Evolutionary conservation across 2,888 invertebrate genomes (phyloP).

Genomic region (Seira musarum): DNA sequence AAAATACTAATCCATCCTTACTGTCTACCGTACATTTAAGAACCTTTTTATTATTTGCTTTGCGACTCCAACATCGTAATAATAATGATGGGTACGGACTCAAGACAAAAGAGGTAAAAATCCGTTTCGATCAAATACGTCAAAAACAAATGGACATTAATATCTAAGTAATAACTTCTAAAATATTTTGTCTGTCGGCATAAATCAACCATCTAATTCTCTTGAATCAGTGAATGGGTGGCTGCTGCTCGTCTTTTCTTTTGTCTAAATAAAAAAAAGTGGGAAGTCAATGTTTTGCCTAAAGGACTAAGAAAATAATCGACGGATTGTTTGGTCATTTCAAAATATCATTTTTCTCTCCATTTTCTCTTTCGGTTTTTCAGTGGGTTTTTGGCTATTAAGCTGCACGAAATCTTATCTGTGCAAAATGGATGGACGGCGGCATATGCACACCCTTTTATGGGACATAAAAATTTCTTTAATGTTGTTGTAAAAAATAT

Average conservation of each 20-base stretch:
- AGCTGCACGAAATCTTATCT: too few relatives aligned
- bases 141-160: conserved; percentile 46
- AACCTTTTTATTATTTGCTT: conserved; percentile 30
- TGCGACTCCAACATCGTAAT: conserved; percentile 18
- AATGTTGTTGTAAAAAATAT: too few relatives aligned
- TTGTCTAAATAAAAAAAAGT: neutral
- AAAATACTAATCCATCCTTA: neutral
- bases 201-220: conserved; percentile 55
- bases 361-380: neutral
- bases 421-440: too few relatives aligned
- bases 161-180: conserved; percentile 55
- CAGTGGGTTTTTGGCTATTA: too few relatives aligned
- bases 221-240: conserved; percentile 50
- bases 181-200: conserved; percentile 54
- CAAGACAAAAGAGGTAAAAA: conserved; percentile 38
- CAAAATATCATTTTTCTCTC: too few relatives aligned
- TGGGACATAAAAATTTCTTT: too few relatives aligned
- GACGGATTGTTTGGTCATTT: too few relatives aligned
- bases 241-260: neutral
- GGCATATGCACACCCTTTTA: too few relatives aligned
- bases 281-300: too few relatives aligned
- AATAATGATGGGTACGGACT: too few relatives aligned
- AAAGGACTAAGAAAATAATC: neutral
- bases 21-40: conserved; percentile 11
- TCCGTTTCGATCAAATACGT: conserved; percentile 47